These are phyloP conservation scores for Oscheius sp. DNA, from an alignment of 1,140 invertebrate species.

Conservation along the genomic window DNA sequence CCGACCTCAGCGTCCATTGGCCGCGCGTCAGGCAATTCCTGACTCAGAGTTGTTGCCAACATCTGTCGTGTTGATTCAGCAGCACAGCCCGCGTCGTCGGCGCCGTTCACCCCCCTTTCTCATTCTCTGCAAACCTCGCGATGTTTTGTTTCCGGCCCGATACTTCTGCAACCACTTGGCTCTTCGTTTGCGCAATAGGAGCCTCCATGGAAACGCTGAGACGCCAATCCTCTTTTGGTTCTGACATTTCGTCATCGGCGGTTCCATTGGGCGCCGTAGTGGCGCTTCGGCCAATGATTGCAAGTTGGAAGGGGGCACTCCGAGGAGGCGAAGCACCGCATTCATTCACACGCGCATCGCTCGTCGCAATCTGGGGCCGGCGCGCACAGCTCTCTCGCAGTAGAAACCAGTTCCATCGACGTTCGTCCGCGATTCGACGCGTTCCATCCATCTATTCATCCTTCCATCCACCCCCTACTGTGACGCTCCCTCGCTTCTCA, in stretches of 20 bases:
- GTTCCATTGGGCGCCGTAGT: neutral
- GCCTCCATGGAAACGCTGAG: neutral
- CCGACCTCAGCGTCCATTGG: neutral
- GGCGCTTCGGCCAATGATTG: neutral
- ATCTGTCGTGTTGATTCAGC: conserved; percentile 6
- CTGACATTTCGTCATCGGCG: neutral
- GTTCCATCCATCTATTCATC: conserved; percentile 13
- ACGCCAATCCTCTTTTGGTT: neutral
- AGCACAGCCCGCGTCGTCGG: neutral
- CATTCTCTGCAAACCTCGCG: neutral
- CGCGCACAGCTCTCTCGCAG: conserved; percentile 10
- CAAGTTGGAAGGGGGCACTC: neutral
- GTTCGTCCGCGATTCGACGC: conserved; percentile 10
- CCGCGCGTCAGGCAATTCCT: neutral
- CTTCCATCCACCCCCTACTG: conserved; percentile 6
- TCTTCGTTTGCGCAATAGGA: neutral
- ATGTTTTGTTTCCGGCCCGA: neutral
- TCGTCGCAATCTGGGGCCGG: conserved; percentile 8
- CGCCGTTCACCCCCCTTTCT: neutral
- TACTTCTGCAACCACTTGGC: neutral
- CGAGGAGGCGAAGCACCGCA: neutral
- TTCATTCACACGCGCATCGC: conserved; percentile 6
- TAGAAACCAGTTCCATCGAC: conserved; percentile 11
- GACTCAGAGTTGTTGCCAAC: conserved; percentile 3
- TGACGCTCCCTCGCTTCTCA: neutral